Percentiles rank a stretch among this genome's conserved stretches.
phyloP scores from a whole-genome alignment of 2,113 vertebrate genomes.

The Triplophysa siluroides region DNA sequence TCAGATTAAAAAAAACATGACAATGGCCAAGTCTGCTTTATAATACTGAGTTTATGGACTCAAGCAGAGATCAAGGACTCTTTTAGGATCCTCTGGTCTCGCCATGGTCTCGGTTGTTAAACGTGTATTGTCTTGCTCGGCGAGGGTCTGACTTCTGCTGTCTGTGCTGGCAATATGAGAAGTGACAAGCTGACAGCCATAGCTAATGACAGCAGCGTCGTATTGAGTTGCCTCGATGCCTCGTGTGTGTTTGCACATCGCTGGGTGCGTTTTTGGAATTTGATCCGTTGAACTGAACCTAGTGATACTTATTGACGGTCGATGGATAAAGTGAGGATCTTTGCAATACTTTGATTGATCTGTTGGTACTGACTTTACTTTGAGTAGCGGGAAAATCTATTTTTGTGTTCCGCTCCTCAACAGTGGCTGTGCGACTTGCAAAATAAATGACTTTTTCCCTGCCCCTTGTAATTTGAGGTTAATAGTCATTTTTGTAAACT shows the following conservation, averaged over 20 bases:
- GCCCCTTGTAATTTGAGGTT: neutral
- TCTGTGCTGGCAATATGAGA: conserved; percentile 33
- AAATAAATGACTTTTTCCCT: neutral
- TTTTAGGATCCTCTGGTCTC: neutral
- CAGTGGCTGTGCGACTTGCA: too few relatives aligned
- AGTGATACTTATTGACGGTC: conserved; percentile 7
- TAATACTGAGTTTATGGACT: neutral
- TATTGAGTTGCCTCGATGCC: conserved; percentile 23
- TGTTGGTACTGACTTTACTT: neutral
- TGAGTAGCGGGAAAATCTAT: neutral
- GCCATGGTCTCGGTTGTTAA: neutral
- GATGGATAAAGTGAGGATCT: conserved; percentile 14
- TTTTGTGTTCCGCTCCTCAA: neutral
- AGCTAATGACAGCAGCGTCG: conserved; percentile 27
- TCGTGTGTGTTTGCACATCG: conserved; percentile 13
- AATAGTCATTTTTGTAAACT: neutral
- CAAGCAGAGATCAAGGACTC: neutral
- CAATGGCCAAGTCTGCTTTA: conserved; percentile 10
- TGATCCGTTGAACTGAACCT: neutral
- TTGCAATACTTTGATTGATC: conserved; percentile 3
- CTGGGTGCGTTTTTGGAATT: conserved; percentile 7
- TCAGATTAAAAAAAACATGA: neutral
- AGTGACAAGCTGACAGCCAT: conserved; percentile 41
- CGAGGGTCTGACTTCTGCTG: conserved; percentile 18
- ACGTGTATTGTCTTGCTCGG: conserved; percentile 26